Evolutionary conservation across 2,797 vertebrate species (phyloP).

Genomic region (Pithecia hirsuta): DNA sequence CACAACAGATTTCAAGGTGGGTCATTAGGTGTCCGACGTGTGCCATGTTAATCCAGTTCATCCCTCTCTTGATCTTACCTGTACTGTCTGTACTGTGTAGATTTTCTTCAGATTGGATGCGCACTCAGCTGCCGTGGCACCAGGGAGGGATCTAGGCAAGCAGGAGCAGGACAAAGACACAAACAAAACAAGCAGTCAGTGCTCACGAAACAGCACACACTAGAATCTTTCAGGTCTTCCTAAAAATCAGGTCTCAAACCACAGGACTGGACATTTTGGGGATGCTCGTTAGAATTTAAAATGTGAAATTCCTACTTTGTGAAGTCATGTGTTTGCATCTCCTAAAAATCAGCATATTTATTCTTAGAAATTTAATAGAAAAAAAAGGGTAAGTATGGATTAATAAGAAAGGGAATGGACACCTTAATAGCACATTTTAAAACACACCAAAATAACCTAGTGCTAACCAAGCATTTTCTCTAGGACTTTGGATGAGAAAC

Average conservation of each 20-base stretch:
- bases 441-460: not conserved
- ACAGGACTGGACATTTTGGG: not conserved
- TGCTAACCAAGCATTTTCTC: not conserved
- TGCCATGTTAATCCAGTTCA: rapidly evolving
- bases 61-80: conserved; percentile 85
- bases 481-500: not conserved
- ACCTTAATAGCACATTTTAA: not conserved
- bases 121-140: conserved; percentile 95
- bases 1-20: not conserved
- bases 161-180: not conserved
- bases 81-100: conserved; percentile 95
- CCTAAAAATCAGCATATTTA: not conserved
- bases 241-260: rapidly evolving
- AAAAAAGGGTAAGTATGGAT: not conserved
- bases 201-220: not conserved
- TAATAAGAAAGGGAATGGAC: not conserved
- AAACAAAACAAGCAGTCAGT: conserved; percentile 40
- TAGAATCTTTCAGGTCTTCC: not conserved
- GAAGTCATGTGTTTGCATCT: not conserved
- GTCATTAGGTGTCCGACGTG: rapidly evolving
- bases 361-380: not conserved
- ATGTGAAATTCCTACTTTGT: conserved; percentile 13
- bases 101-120: conserved; percentile 97
- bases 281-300: not conserved
- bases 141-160: conserved; percentile 91